Conservation (phyloP, 2,113 vertebrate genomes). For the Microtus oregoni region DNA sequence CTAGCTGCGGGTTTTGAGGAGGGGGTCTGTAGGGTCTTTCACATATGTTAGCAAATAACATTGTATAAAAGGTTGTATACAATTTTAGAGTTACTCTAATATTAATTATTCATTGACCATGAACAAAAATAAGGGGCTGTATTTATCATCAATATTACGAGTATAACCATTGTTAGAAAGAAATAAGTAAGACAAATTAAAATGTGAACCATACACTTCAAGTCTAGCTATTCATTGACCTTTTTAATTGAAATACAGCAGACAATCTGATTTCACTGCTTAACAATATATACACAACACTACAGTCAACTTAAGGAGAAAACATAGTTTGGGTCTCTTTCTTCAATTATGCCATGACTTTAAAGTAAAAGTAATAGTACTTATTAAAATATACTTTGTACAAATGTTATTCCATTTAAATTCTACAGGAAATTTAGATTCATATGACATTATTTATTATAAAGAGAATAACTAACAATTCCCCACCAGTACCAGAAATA, state of each 20-base stretch:
- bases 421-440: not conserved
- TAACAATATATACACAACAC: not conserved
- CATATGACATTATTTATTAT: not conserved
- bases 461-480: not conserved
- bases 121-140: not conserved
- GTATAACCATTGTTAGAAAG: not conserved
- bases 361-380: not conserved
- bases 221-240: not conserved
- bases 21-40: too few species aligned
- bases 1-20: too few species aligned
- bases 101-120: not conserved
- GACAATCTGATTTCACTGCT: not conserved
- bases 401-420: not conserved
- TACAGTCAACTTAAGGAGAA: not conserved
- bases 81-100: not conserved
- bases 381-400: not conserved
- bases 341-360: not conserved
- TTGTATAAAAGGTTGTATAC: not conserved
- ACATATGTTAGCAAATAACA: not conserved
- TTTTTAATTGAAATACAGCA: not conserved
- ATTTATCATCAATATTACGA: not conserved
- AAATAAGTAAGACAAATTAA: not conserved
- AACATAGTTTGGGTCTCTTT: not conserved
- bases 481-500: not conserved
- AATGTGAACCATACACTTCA: not conserved